Evolutionary conservation across 2,888 invertebrate species (phyloP), one percentile per base, ranked within the genome.

Genomic region (Patella depressa): DNA sequence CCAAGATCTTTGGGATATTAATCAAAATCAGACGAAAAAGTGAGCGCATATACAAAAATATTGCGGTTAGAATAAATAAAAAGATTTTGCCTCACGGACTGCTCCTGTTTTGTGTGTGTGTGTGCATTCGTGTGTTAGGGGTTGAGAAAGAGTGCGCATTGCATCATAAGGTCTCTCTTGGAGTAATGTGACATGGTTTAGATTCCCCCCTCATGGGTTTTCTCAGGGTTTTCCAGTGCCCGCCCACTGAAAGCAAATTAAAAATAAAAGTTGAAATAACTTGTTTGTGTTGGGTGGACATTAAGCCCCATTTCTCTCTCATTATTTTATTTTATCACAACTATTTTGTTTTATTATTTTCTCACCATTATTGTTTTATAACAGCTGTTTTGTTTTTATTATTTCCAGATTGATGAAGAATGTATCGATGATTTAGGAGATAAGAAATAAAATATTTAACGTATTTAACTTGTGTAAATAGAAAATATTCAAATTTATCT

Each of bases 371-470:
- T 9, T 9, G 45, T 45, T 45, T 45, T 45, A 45, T 45, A 9
- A 45, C 45, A 45, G 9, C 45, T 45, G 4, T 45, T 45, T 45
- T 79, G 19, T 29, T n/a, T 73, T 72, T 78, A 57, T 77, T 72
- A 70, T 53, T 83, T 84, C 73, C 84, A 88, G 88, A 86, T 88
- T 79, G 87, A 87, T 80, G 88, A 88, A 77, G 88, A 88, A 78
- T 84, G 83, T 78, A 88, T 88, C 77, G 88, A 88, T 53, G 88
- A 88, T 79, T 79, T 85, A 75, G 88, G 88, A 72, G 88, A 88
- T 53, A 88, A 88, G 79, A 88, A 86, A 81, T 86, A 78, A 77
- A 12, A 69, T 71, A 14, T 19, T 34, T 71, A 15, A 24, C 9
- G 9, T 19, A 15, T 19, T 17, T 11, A 12, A 24, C 11, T 71